Evolutionary conservation across 2,888 invertebrate species (phyloP).

Genomic region (Labia minor): DNA sequence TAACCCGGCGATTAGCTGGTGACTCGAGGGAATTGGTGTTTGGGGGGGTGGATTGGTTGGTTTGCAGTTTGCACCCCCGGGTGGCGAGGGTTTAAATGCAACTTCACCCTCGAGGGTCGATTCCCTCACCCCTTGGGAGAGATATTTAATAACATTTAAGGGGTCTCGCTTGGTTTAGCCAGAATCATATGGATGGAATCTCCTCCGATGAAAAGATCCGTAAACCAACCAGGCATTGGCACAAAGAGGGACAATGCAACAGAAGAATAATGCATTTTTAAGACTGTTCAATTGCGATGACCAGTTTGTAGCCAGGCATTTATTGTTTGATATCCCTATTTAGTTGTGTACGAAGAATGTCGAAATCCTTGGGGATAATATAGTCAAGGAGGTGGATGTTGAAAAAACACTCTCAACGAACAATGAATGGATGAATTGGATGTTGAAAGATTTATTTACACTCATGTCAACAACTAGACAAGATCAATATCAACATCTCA

Average conservation of each 20-base stretch:
- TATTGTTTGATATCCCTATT: not conserved
- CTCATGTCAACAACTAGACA: too few relatives aligned
- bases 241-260: not conserved
- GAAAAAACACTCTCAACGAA: not conserved
- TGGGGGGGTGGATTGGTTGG: not conserved
- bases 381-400: not conserved
- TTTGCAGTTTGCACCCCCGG: constrained; percentile 1
- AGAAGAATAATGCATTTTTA: constrained; percentile 5
- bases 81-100: not conserved
- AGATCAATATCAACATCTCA: too few relatives aligned
- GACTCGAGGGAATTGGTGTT: not conserved
- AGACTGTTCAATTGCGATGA: constrained; percentile 7
- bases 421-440: not conserved
- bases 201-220: not conserved
- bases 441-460: too few relatives aligned
- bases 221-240: not conserved
- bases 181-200: not conserved
- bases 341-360: not conserved
- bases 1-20: constrained; percentile 8
- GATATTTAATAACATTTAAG: constrained; percentile 13
- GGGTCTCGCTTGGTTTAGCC: constrained; percentile 8
- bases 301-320: not conserved
- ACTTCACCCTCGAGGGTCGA: not conserved
- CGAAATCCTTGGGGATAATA: constrained; percentile 1
- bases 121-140: not conserved